Evolutionary conservation across 2,888 invertebrate genomes (phyloP), one percentile per base, ranked within the genome.

Genomic region (Stenotaenia linearis): DNA sequence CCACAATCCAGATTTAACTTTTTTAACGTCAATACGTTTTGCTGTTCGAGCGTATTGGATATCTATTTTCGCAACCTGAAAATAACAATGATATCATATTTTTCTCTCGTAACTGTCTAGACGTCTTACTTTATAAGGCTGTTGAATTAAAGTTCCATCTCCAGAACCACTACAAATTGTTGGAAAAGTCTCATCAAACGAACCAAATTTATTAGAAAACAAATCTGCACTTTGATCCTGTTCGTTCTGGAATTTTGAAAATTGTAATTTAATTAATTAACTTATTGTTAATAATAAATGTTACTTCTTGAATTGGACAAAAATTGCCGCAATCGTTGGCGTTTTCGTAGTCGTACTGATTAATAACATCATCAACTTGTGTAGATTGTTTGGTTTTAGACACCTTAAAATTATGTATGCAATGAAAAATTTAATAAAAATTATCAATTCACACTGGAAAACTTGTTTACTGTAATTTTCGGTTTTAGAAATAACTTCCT

Each of bases 1-100:
- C 91, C 93, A 93, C 81, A 94, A 91, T 78, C 90, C 89, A n/a
- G 88, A 87, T 85, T 96, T 96, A 74, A 96, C 86, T 84, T 91
- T 91, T 84, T 92, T 92, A 90, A 96, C 95, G 84, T 96, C 94
- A 61, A 96, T 90, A 80, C 92, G 93, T 85, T 96, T 96, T 5
- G 96, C 93, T 79, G 91, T 90, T 86, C 91, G 91, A 5, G 95
- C 93, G 85, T 93, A 95, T 0, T 91, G 90, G 81, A 96, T 92
- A 83, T 91, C 90, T 75, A 91, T 90, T 87, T 92, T 92, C 3
- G 90, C 89, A 5, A 92, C 90, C 91, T 92, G 84, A 74, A 84
- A 84, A 80, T 18, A 74, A 82, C 10, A 69, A 75, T 12, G n/a
- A 15, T 0, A 3, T 3, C 40, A 9, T 32, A 40, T 40, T 12